Percentiles rank a stretch among this genome's conserved stretches.
phyloP scores from a whole-genome alignment of 2,888 invertebrate species.

The Bruchidius siliquastri region DNA sequence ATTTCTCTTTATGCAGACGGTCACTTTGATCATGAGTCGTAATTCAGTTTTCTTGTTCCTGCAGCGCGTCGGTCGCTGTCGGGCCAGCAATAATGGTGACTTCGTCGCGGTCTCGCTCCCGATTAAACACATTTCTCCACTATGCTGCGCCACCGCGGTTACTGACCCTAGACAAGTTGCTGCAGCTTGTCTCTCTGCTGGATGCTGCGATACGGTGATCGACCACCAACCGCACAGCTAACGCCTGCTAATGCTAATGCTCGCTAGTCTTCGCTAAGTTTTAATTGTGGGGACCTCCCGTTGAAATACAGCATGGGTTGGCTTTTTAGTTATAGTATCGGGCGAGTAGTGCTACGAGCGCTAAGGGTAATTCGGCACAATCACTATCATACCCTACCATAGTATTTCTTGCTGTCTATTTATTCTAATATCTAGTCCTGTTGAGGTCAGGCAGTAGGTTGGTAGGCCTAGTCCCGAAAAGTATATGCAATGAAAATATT shows the following conservation, averaged over 20 bases:
- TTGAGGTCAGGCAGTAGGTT: too few relatives aligned
- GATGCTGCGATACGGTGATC: not conserved
- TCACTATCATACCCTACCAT: too few relatives aligned
- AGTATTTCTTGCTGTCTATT: too few relatives aligned
- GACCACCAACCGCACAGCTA: not conserved
- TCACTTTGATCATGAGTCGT: not conserved
- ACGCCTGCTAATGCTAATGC: not conserved
- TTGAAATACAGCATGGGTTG: too few relatives aligned
- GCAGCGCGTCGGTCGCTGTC: not conserved
- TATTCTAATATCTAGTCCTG: too few relatives aligned
- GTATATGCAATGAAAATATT: too few relatives aligned
- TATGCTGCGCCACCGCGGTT: not conserved
- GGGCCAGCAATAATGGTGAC: not conserved
- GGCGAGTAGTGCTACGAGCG: too few relatives aligned
- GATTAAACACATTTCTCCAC: slow-evolving; percentile 9
- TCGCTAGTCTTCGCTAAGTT: not conserved
- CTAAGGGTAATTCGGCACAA: too few relatives aligned
- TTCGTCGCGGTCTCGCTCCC: slow-evolving; percentile 1
- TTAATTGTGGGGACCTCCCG: not conserved
- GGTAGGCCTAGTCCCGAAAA: too few relatives aligned
- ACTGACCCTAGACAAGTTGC: not conserved
- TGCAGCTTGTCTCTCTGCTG: not conserved
- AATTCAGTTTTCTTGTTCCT: not conserved
- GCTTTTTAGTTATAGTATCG: too few relatives aligned
- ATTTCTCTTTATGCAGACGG: not conserved